Percentiles rank a stretch among this genome's conserved stretches.
These are phyloP conservation scores for Gisinianus flammeolus DNA, from an alignment of 2,888 invertebrate species.

Conservation along the genomic window DNA sequence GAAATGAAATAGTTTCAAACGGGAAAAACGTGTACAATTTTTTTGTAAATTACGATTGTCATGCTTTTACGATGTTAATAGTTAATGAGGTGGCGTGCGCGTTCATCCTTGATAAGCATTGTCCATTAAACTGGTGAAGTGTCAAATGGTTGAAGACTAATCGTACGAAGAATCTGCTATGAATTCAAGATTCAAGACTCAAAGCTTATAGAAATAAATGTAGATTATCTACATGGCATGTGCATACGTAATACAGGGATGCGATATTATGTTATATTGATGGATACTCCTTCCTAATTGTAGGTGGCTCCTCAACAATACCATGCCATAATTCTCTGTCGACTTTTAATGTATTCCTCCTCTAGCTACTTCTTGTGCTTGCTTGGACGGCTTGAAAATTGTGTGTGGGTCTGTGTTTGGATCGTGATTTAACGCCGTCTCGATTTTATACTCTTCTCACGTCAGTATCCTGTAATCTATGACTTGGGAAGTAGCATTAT, in stretches of 20 bases:
- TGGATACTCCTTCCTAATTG: not conserved
- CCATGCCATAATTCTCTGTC: constrained; percentile 1
- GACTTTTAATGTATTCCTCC: constrained; percentile 16
- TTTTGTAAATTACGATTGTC: not conserved
- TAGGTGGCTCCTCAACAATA: not conserved
- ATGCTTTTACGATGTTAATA: not conserved
- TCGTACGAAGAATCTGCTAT: not conserved
- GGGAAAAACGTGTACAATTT: too few species aligned
- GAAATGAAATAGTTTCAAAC: too few species aligned
- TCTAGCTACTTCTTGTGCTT: not conserved
- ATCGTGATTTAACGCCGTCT: not conserved
- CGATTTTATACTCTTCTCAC: not conserved
- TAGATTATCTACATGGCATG: too few species aligned
- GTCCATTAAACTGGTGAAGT: not conserved
- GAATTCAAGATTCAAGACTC: too few species aligned
- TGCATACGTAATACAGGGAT: too few species aligned
- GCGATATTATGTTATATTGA: not conserved
- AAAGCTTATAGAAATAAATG: too few species aligned
- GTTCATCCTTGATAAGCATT: not conserved
- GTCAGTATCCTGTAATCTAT: not conserved
- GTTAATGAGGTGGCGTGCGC: not conserved
- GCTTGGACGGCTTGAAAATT: not conserved
- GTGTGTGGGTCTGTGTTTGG: not conserved
- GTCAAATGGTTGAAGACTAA: not conserved
- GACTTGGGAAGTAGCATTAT: not conserved